Evolutionary conservation across 2,797 vertebrate genomes (phyloP).

Genomic region (Pygocentrus nattereri): DNA sequence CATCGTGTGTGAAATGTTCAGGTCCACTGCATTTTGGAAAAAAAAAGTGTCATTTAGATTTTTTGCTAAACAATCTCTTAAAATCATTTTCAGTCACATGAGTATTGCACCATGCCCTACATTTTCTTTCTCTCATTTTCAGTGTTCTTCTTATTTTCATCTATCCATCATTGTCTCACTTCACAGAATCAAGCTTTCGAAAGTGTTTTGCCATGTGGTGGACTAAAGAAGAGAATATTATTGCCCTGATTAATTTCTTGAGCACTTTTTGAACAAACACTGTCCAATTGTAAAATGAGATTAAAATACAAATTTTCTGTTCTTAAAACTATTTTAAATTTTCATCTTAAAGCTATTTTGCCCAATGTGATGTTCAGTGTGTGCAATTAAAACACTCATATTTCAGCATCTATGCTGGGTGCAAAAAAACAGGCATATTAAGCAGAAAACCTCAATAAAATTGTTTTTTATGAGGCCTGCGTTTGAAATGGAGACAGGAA

Average conservation of each 20-base stretch:
- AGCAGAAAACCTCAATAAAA: slow-evolving; percentile 53
- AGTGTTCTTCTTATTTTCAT: neutral
- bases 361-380: slow-evolving; percentile 19
- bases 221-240: neutral
- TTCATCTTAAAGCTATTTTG: slow-evolving; percentile 14
- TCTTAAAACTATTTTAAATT: neutral
- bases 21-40: no score
- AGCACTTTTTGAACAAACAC: neutral
- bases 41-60: no score
- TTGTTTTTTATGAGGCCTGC: slow-evolving; percentile 44
- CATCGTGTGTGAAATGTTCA: no score
- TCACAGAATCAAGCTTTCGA: neutral
- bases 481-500: slow-evolving; percentile 55
- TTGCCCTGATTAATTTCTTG: neutral
- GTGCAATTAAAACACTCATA: slow-evolving; percentile 44
- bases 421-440: slow-evolving; percentile 43
- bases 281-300: neutral
- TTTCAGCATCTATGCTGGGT: slow-evolving; percentile 52
- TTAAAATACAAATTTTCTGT: neutral
- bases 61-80: no score
- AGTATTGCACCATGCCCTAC: neutral
- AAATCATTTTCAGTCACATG: no score
- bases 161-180: neutral
- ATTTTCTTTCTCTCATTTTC: neutral
- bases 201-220: neutral